Percentiles rank a stretch among this genome's conserved stretches.
Conservation (phyloP, 2,113 vertebrate species). For the Chelonoidis abingdonii region DNA sequence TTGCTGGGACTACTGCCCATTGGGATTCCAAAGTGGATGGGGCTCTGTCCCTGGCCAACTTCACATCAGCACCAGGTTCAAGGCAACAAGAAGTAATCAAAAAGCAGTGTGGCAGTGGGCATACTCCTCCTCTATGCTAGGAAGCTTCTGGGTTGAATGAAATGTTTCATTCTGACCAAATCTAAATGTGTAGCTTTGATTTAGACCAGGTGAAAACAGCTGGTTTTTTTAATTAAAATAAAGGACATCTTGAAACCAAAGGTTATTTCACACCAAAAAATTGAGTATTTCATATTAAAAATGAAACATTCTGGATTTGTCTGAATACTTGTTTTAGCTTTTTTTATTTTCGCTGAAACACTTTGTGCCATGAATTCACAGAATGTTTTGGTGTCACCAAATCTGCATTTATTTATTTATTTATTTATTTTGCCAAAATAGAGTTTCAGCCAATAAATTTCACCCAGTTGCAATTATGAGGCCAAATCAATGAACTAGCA, state of each 20-base stretch:
- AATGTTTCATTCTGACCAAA: neutral
- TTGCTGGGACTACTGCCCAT: neutral
- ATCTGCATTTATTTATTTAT: neutral
- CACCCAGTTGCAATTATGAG: neutral
- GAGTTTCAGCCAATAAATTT: neutral
- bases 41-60: neutral
- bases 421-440: neutral
- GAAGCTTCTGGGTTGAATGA: neutral
- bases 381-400: neutral
- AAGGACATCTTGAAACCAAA: neutral
- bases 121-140: neutral
- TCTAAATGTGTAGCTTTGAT: neutral
- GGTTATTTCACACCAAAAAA: neutral
- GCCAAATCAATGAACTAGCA: neutral
- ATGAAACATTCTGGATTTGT: neutral
- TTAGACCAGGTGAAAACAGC: neutral
- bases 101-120: neutral
- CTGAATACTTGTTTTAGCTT: neutral
- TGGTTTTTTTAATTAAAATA: neutral
- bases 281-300: neutral
- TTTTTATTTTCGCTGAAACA: neutral
- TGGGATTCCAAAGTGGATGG: neutral
- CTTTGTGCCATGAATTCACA: neutral
- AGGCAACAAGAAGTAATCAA: neutral
- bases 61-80: neutral